Conservation (phyloP, 2,797 vertebrate species). For the Scarus forsteni region DNA sequence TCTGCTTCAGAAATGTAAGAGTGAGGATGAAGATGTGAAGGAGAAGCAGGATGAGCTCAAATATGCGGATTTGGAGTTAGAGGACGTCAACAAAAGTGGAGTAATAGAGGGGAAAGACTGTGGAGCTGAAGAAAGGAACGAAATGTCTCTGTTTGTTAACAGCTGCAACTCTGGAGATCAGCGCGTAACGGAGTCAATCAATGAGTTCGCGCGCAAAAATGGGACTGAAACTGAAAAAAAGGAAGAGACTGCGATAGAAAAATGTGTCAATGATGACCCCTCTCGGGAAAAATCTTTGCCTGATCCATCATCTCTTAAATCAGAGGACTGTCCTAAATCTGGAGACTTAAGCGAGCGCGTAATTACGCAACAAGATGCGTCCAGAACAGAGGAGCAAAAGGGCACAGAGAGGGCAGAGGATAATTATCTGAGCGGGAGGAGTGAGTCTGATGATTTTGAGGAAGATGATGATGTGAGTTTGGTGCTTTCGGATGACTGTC, state of each 20-base stretch:
- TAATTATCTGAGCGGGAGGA: constrained; percentile 46
- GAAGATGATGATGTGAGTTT: constrained; percentile 60
- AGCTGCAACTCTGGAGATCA: constrained; percentile 21
- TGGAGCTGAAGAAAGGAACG: constrained; percentile 44
- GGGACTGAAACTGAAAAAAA: constrained; percentile 9
- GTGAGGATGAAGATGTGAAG: constrained; percentile 17
- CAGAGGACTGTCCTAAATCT: constrained; percentile 44
- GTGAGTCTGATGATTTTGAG: constrained; percentile 63
- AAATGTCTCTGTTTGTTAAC: constrained; percentile 39
- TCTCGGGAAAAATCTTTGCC: constrained; percentile 30
- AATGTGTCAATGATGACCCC: constrained; percentile 5
- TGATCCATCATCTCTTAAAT: constrained; percentile 22
- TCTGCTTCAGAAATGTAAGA: constrained; percentile 31
- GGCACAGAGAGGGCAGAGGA: constrained; percentile 71
- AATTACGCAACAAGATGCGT: constrained; percentile 32
- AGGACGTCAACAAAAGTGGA: constrained; percentile 37
- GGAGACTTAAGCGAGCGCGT: constrained; percentile 49
- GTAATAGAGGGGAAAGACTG: constrained; percentile 41
- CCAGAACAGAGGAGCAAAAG: constrained; percentile 48
- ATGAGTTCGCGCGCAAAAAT: background rate
- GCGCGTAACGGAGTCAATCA: constrained; percentile 42
- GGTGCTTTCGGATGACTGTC: constrained; percentile 71
- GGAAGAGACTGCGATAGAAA: background rate
- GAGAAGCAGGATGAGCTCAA: constrained; percentile 57
- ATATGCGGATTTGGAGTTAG: constrained; percentile 77